Evolutionary conservation across 2,113 vertebrate species (phyloP).

Genomic region (Poeciliopsis prolifica): DNA sequence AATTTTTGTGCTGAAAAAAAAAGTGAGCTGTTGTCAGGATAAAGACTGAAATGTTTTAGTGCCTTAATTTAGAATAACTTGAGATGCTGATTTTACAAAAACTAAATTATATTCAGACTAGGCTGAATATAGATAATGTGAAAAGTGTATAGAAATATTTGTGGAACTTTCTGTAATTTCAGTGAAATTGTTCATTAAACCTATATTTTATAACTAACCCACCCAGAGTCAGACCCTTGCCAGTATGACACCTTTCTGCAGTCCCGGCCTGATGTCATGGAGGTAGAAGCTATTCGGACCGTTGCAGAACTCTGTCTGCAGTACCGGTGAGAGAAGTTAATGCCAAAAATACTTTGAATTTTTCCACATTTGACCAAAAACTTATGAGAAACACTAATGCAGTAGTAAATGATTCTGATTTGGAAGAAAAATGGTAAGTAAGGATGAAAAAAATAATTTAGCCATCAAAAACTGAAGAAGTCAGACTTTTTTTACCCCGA

Average conservation of each 20-base stretch:
- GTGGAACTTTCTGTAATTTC: too few species aligned
- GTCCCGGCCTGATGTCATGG: conserved; percentile 83
- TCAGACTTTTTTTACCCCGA: too few species aligned
- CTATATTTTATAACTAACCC: neutral
- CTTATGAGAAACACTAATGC: neutral
- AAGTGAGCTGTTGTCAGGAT: neutral
- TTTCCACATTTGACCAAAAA: neutral
- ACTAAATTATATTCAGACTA: too few species aligned
- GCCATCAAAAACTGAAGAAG: too few species aligned
- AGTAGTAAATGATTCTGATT: neutral
- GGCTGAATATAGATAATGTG: too few species aligned
- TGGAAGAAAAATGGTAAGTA: too few species aligned
- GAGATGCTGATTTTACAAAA: too few species aligned
- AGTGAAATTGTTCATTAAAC: neutral
- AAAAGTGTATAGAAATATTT: neutral
- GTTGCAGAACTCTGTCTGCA: conserved; percentile 82
- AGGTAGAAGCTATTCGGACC: conserved; percentile 78
- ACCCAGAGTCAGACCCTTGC: conserved; percentile 68
- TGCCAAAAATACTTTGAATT: neutral
- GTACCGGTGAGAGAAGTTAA: conserved; percentile 76
- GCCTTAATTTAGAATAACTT: neutral
- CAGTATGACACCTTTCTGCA: conserved; percentile 82
- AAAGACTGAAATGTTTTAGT: too few species aligned
- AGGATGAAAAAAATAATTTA: too few species aligned
- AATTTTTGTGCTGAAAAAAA: neutral